These are phyloP conservation scores for Salpingus planirostris DNA, from an alignment of 2,888 invertebrate genomes.

Conservation along the genomic window DNA sequence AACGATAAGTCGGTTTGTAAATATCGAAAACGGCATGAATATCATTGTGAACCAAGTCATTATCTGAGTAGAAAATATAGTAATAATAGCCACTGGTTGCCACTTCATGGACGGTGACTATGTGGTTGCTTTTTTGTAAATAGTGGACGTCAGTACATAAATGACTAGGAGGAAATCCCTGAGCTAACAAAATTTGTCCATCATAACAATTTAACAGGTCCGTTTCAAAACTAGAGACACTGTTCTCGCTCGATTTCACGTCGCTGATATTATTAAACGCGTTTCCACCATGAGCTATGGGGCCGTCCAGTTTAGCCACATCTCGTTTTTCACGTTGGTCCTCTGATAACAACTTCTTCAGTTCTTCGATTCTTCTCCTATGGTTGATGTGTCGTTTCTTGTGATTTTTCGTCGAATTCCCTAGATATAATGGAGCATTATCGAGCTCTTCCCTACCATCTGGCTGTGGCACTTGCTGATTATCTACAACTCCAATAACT, in stretches of 20 bases:
- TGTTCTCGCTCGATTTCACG: conserved; percentile 48
- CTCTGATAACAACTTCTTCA: conserved; percentile 17
- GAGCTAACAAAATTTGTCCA: conserved; percentile 63
- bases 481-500: conserved; percentile 35
- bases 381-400: conserved; percentile 15
- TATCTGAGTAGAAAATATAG: conserved; percentile 83
- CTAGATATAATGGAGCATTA: neutral
- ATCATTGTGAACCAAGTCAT: conserved; percentile 69
- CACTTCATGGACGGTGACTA: conserved; percentile 63
- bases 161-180: conserved; percentile 60
- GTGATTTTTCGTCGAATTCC: conserved; percentile 8
- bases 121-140: conserved; percentile 59
- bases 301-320: conserved; percentile 51
- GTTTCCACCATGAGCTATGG: conserved; percentile 71
- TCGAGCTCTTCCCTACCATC: conserved; percentile 23
- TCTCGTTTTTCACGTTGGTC: conserved; percentile 17
- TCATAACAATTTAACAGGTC: conserved; percentile 67
- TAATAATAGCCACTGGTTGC: conserved; percentile 75
- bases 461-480: conserved; percentile 18
- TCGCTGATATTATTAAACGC: conserved; percentile 49
- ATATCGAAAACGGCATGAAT: conserved; percentile 80
- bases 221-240: conserved; percentile 77
- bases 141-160: conserved; percentile 61
- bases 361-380: conserved; percentile 9
- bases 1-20: conserved; percentile 74